Evolutionary conservation across 2,113 vertebrate genomes (phyloP), one percentile per base, ranked within the genome.

Genomic region (Heterochromis multidens): DNA sequence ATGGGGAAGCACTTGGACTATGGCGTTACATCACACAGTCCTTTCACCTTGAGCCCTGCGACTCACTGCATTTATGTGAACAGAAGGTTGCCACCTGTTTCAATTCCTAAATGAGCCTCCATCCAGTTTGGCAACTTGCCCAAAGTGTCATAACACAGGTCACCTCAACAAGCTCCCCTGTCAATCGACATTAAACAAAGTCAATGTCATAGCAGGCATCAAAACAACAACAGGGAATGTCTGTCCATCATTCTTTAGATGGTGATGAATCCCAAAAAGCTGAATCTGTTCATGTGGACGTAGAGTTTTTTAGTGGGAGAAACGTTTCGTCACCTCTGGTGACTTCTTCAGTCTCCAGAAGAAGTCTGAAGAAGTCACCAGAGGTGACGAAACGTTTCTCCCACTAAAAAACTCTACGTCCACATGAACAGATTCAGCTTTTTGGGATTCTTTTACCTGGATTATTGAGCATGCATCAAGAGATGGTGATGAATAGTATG

Each of bases 61-160:
- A 72, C 83, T 87, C 56, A 23, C 21, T 77, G 79, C 49, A 40
- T 86, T 79, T 86, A 35, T 81, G 60, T 8, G 78, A 89, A 80
- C 63, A 67, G 80, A 81, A 61, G 70, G 77, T 79, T 67, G 87
- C 77, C 87, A 89, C 90, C 86, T 82, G 91, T 82, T 93, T 92
- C 79, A 81, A 89, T 89, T 93, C 91, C 91, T 86, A 88, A 93
- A 91, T 84, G 81, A 92, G 90, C 82, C 35, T 87, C 77, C 40
- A 74, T 90, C 83, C 83, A 76, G 77, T 82, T 76, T 91, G 92
- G 89, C 86, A 19, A 63, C 23, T 8, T 2, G 84, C 88, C 93
- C 85, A 81, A 84, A 84, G 43, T 91, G 82, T 85, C 78, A 91
- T 91, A 93, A 91, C 82, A 27, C 63, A 52, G 77, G 84, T 86